A percentile compares a stretch with the other conserved stretches of the same genome.
phyloP scores from a whole-genome alignment of 1,140 invertebrate genomes.

The Ridgeia piscesae region DNA sequence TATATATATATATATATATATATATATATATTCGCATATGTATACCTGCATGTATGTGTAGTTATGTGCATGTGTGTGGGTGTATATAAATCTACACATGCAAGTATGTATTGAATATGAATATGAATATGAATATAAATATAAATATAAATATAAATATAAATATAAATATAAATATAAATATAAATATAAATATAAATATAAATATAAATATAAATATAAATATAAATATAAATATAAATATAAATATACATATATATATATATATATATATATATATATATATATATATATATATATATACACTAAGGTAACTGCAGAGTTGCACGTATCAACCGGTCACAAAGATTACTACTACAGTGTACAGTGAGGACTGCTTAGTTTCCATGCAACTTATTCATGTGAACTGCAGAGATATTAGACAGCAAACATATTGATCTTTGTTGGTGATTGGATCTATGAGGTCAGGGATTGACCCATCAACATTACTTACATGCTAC shows the following conservation, averaged over 20 bases:
- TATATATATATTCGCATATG: background rate
- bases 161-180: background rate
- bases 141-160: no score
- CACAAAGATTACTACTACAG: background rate
- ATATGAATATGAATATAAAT: no score
- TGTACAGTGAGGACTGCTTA: background rate
- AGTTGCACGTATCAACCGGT: background rate
- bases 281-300: slow-evolving; percentile 9
- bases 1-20: background rate
- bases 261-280: slow-evolving; percentile 9
- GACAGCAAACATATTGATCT: background rate
- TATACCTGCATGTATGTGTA: background rate
- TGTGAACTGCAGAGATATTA: background rate
- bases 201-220: background rate
- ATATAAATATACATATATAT: background rate
- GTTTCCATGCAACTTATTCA: background rate
- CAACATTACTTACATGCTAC: background rate
- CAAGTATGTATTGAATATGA: no score
- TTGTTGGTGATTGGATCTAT: background rate
- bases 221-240: background rate
- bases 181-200: background rate
- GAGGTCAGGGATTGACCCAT: background rate
- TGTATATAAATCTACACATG: background rate
- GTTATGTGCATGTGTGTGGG: background rate
- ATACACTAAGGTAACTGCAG: background rate